Base-by-base conservation (phyloP, 2,797 vertebrate species). In the Octomys mimax region DNA sequence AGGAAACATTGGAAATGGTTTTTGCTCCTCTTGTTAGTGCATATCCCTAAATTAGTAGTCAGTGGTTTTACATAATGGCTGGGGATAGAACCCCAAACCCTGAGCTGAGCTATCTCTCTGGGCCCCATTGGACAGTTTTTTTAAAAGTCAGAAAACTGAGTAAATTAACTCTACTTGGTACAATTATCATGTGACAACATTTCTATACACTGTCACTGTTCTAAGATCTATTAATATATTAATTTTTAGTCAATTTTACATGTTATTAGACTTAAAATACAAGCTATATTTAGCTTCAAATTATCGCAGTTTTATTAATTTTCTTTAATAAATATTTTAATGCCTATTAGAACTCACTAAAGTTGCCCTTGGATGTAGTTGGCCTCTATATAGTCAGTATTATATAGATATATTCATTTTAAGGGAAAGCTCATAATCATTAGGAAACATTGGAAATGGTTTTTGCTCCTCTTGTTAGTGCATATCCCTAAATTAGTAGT, bases 321-420 rank as follows among this genome's bases (percentile, higher is more conserved):
- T 92, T 71, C 18, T 68, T 90, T 92, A 90, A 61, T 88, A 91
- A 88, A 33, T 24, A 33, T 71, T 82, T 75, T 78, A 73, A 71
- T 88, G 3, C 22, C 6, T 36, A 46, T 36, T 12, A 18, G 75
- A 62, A 21, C 3, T 71, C 78, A 85, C 80, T 70, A 57, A 21
- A 8, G 39, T 26, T 39, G 70, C 10, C 49, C 1, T 9, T 3
- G n/a, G 3, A 68, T 10, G 33, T 36, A 33, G 9, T 21, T 57
- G 14, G 1, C 3, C 3, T 22, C 2, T 31, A 31, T 24, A 78
- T 12, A 54, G 81, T 79, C 61, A 89, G 8, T 62, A 5, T n/a
- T 18, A 7, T 26, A 8, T 89, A 33, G 2, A 46, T 52, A 22
- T 89, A 14, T 36, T 66, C 2, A 57, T 70, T 84, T 77, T 31